Evolutionary conservation across 1,140 invertebrate species (phyloP).

Genomic region (Zophobas atratus): DNA sequence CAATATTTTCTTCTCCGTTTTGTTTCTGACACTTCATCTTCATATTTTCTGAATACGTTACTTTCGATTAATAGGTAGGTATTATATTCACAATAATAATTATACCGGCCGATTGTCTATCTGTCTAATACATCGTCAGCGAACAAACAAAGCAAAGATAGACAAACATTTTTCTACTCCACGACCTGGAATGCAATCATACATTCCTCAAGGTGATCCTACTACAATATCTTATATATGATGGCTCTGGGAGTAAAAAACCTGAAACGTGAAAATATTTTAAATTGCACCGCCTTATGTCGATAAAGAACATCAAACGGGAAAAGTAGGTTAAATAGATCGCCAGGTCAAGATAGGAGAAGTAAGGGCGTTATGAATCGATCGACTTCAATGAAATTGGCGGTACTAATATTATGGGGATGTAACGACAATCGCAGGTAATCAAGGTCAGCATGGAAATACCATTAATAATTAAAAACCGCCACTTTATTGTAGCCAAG

Average conservation of each 20-base stretch:
- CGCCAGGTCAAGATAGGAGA: slow-evolving; percentile 10
- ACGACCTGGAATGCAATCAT: no score
- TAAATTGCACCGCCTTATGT: background rate
- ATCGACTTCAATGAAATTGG: slow-evolving; percentile 8
- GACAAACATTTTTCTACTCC: no score
- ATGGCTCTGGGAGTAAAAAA: background rate
- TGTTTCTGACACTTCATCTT: no score
- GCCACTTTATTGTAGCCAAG: background rate
- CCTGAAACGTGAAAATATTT: no score
- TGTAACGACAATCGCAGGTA: background rate
- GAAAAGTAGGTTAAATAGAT: slow-evolving; percentile 8
- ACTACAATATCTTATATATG: background rate
- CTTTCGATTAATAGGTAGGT: no score
- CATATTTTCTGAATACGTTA: no score
- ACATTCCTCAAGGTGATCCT: no score
- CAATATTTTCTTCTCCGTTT: no score
- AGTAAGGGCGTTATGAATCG: slow-evolving; percentile 2
- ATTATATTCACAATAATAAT: no score
- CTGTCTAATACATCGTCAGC: no score
- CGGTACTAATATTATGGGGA: background rate
- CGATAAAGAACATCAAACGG: background rate
- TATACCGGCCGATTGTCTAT: no score
- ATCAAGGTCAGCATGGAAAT: background rate
- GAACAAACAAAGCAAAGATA: no score
- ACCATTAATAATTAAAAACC: background rate